A percentile compares a stretch with the other conserved stretches of the same genome.
These are phyloP conservation scores for Harpegnathos saltator DNA, from an alignment of 1,140 invertebrate genomes.

Conservation along the genomic window DNA sequence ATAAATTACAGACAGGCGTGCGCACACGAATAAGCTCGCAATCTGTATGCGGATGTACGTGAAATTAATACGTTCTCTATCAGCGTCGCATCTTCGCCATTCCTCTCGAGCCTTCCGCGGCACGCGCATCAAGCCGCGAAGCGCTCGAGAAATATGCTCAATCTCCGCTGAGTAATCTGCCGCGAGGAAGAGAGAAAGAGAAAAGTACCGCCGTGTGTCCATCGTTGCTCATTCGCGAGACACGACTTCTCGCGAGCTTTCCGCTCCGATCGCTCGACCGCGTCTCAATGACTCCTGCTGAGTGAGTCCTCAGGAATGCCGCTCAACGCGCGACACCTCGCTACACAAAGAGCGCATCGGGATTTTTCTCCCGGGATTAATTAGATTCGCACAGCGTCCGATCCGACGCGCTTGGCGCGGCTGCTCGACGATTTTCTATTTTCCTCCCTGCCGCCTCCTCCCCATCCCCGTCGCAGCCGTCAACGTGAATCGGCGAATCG, in stretches of 20 bases:
- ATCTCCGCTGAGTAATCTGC: background rate
- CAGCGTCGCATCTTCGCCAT: conserved; percentile 11
- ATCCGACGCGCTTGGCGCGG: background rate
- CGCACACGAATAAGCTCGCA: conserved; percentile 3
- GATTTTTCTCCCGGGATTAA: background rate
- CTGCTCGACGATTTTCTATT: background rate
- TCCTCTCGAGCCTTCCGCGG: background rate
- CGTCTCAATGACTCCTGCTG: background rate
- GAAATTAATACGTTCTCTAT: conserved; percentile 18
- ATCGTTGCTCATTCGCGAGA: too few relatives aligned
- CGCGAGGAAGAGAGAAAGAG: too few relatives aligned
- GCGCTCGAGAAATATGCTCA: background rate
- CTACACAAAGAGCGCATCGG: background rate
- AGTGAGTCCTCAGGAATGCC: background rate
- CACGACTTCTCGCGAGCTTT: too few relatives aligned
- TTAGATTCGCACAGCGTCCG: background rate
- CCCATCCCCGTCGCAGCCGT: too few relatives aligned
- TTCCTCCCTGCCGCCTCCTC: too few relatives aligned
- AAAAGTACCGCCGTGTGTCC: background rate
- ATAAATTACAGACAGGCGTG: conserved; percentile 9
- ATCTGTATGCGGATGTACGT: background rate
- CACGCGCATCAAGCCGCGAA: background rate
- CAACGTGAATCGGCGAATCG: too few relatives aligned
- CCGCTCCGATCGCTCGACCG: background rate
- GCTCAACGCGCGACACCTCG: background rate